A percentile compares a stretch with the other conserved stretches of the same genome.
Conservation (phyloP, 1,140 invertebrate genomes). For the Frieseomelitta varia region DNA sequence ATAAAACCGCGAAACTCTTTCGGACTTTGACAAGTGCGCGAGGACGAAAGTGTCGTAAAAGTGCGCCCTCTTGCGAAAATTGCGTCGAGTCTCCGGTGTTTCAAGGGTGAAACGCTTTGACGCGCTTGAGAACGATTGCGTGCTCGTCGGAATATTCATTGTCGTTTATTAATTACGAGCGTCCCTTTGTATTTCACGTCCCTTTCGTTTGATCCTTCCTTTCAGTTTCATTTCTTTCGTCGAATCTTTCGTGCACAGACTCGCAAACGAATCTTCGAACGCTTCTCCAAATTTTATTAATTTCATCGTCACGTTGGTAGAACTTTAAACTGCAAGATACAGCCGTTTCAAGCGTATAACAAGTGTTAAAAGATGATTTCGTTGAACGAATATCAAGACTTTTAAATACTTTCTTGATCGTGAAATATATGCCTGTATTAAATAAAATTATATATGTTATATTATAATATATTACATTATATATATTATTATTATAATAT, state of each 20-base stretch:
- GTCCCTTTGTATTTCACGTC: not conserved
- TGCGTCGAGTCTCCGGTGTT: not conserved
- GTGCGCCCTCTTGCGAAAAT: not conserved
- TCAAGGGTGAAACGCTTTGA: not conserved
- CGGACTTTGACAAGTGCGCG: not conserved
- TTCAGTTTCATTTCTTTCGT: not conserved
- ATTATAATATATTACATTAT: too few relatives aligned
- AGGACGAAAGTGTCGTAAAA: not conserved
- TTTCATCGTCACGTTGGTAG: too few relatives aligned
- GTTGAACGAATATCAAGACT: too few relatives aligned
- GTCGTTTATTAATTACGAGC: not conserved
- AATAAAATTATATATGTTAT: too few relatives aligned
- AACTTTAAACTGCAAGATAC: too few relatives aligned
- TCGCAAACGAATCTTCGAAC: not conserved
- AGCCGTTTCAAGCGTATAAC: too few relatives aligned
- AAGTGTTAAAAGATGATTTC: too few relatives aligned
- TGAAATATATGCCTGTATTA: too few relatives aligned
- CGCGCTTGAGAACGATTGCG: not conserved
- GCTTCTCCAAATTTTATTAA: too few relatives aligned
- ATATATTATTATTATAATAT: too few relatives aligned
- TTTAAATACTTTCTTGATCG: too few relatives aligned
- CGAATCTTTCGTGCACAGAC: not conserved
- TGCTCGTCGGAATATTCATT: slow-evolving; percentile 1
- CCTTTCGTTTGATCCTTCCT: not conserved
- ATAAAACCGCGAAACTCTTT: slow-evolving; percentile 6